A percentile compares a stretch with the other conserved stretches of the same genome.
phyloP scores from a whole-genome alignment of 2,888 invertebrate genomes.

The Caenorhabditis sp. region DNA sequence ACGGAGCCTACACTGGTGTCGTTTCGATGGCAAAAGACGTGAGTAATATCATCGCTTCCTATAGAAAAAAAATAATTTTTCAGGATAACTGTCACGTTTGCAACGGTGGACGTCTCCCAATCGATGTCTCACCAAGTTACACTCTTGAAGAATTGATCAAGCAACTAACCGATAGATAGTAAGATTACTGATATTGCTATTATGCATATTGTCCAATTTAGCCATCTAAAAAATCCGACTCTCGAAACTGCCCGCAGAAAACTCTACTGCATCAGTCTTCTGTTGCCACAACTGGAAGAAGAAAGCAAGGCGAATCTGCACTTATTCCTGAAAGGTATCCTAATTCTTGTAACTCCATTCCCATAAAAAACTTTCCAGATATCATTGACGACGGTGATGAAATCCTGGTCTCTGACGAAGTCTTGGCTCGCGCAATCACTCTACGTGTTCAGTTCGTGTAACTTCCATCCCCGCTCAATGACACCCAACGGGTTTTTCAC shows the following conservation, averaged over 20 bases:
- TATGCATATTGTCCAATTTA: constrained; percentile 69
- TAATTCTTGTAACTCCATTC: neutral
- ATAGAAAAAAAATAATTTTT: constrained; percentile 9
- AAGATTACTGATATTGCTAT: constrained; percentile 76
- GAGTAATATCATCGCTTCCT: neutral
- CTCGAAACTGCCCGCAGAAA: constrained; percentile 90
- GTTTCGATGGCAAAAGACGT: constrained; percentile 93
- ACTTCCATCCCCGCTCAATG: neutral
- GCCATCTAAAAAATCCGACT: constrained; percentile 93
- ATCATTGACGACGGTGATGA: constrained; percentile 92
- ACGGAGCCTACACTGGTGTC: constrained; percentile 96
- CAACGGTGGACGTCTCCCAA: constrained; percentile 83
- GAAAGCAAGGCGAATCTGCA: constrained; percentile 92
- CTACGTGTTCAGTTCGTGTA: constrained; percentile 83
- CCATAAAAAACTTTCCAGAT: constrained; percentile 86
- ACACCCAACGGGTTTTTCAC: constrained; percentile 19
- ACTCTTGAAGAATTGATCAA: constrained; percentile 90
- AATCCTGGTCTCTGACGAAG: constrained; percentile 93
- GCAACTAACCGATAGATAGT: constrained; percentile 89
- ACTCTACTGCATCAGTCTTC: constrained; percentile 91
- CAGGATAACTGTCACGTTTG: constrained; percentile 91
- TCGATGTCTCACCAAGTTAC: constrained; percentile 85
- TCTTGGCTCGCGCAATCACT: constrained; percentile 87
- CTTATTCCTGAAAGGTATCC: constrained; percentile 88
- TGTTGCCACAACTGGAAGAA: constrained; percentile 93